Evolutionary conservation across 2,797 vertebrate genomes (phyloP).

Genomic region (Urophycis tenuis): DNA sequence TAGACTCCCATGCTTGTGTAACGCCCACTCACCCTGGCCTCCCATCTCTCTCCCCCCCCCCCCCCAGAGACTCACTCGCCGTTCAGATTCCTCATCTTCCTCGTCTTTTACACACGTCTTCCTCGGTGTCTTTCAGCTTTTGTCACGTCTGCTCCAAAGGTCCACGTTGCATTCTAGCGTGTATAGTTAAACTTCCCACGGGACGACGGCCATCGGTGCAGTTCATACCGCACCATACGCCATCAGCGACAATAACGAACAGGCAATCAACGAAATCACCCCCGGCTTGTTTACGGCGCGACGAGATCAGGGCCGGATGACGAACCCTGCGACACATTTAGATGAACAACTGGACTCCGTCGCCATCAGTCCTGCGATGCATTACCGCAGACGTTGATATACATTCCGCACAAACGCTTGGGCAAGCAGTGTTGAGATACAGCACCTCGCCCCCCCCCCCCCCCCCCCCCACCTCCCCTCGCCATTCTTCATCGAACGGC

Average conservation of each 20-base stretch:
- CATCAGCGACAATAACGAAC: background rate
- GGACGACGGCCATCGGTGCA: background rate
- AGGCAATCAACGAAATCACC: background rate
- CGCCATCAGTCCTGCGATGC: too few species aligned
- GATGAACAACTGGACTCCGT: background rate
- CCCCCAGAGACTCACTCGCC: slow-evolving; percentile 35
- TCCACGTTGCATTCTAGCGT: background rate
- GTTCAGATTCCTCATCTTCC: background rate
- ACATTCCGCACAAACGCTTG: background rate
- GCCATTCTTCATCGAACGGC: background rate
- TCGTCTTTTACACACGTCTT: background rate
- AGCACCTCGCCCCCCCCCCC: background rate
- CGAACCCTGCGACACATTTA: background rate
- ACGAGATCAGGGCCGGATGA: background rate
- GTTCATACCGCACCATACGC: background rate
- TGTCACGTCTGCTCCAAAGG: background rate
- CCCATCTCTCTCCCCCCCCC: slow-evolving; percentile 43
- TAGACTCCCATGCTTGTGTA: slow-evolving; percentile 70
- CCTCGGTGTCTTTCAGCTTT: background rate
- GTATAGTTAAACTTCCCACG: background rate
- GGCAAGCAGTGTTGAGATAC: background rate
- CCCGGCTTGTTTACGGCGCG: background rate
- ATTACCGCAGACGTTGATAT: background rate
- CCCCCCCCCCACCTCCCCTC: too few species aligned
- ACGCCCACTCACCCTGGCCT: slow-evolving; percentile 67